phyloP scores from a whole-genome alignment of 2,888 invertebrate species.

The Desoria tigrina region DNA sequence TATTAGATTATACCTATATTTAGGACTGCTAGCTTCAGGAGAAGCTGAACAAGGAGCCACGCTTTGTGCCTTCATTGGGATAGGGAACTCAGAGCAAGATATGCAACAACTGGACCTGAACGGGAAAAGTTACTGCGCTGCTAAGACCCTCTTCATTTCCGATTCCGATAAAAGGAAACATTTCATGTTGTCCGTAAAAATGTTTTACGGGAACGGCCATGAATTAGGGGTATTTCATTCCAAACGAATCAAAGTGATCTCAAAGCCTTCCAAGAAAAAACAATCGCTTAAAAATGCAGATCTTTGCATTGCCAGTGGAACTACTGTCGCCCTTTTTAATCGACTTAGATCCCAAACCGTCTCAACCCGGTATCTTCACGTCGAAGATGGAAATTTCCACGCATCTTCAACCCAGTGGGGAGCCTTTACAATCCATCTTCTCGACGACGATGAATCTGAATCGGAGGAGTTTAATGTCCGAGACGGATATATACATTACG shows the following conservation, averaged over 20 bases:
- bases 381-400: conserved; percentile 62
- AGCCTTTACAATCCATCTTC: conserved; percentile 64
- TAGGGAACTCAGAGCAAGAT: conserved; percentile 62
- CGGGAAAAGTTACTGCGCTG: conserved; percentile 64
- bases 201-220: conserved; percentile 63
- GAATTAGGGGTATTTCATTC: conserved; percentile 63
- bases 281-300: conserved; percentile 66
- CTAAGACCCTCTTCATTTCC: conserved; percentile 64
- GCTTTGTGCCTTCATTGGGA: conserved; percentile 64
- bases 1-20: too few species aligned
- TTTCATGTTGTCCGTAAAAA: conserved; percentile 63
- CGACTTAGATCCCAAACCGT: conserved; percentile 65
- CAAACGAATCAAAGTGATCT: conserved; percentile 65
- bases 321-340: conserved; percentile 65
- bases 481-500: conserved; percentile 65
- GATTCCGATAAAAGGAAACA: conserved; percentile 65
- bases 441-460: conserved; percentile 62
- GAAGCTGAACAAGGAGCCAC: conserved; percentile 55
- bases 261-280: conserved; percentile 66
- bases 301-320: conserved; percentile 64
- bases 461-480: conserved; percentile 62
- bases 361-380: conserved; percentile 64
- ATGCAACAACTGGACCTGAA: conserved; percentile 63
- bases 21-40: conserved; percentile 28
- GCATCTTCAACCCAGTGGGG: conserved; percentile 65